Evolutionary conservation across 2,113 vertebrate genomes (phyloP), one percentile per base, ranked within the genome.

Genomic region (Tautogolabrus adspersus): DNA sequence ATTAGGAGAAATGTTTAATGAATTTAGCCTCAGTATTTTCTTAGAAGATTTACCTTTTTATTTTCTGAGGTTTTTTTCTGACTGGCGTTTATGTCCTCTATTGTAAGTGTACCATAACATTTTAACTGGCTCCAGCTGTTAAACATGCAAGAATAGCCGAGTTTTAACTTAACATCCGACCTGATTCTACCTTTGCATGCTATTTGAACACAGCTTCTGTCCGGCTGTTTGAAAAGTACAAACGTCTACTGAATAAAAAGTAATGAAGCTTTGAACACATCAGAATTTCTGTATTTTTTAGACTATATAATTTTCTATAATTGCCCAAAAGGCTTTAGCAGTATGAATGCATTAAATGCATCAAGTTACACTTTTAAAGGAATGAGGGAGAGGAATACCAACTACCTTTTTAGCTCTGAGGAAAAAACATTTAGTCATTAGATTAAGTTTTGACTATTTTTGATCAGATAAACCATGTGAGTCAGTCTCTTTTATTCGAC

Each of bases 401-500:
- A 34, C 30, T 34, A 34, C 30, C 30, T 6, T 10, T 46, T 58
- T 23, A 52, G 4, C 37, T 30, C 49, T 47, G n/a, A 34, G n/a
- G 9, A 37, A 34, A 62, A 51, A 61, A 22, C 26, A 52, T 67
- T 15, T 55, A 46, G 38, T 78, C 57, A 66, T 42, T 19, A 57
- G 21, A 52, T 47, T 70, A 16, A 55, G 78, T 84, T 84, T 62
- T 75, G 81, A 51, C 79, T 82, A 19, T 60, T 69, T 70, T 52
- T 68, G 19, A 82, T 81, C 77, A 83, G 79, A 88, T 83, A 67
- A 82, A 64, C 10, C 2, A 26, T 66, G 23, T 72, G 63, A 60
- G 38, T 72, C 58, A 57, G 7, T 56, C 2, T n/a, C 11, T 57
- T 34, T 60, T 11, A 37, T 6, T 74, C 21, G 44, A 10, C 44